phyloP scores from a whole-genome alignment of 1,140 invertebrate genomes.

The Chlorops oryzae region DNA sequence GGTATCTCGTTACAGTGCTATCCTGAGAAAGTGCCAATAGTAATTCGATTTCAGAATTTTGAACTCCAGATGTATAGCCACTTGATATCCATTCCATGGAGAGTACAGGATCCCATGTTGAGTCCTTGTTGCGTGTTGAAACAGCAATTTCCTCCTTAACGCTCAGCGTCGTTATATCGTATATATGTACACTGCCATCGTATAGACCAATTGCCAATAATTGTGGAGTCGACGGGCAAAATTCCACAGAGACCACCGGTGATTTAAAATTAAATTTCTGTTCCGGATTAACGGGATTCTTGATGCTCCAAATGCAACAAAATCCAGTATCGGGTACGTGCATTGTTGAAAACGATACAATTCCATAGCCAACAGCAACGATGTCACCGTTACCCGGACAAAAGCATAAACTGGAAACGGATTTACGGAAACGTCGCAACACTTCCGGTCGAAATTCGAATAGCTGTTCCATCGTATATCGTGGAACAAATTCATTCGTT shows the following conservation, averaged over 20 bases:
- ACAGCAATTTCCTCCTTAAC: slow-evolving; percentile 50
- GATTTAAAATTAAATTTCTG: slow-evolving; percentile 60
- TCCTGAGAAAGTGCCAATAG: slow-evolving; percentile 55
- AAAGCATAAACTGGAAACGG: slow-evolving; percentile 56
- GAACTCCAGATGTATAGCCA: slow-evolving; percentile 23
- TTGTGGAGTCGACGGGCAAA: slow-evolving; percentile 63
- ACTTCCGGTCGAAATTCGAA: neutral
- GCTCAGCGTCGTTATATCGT: slow-evolving; percentile 55
- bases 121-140: slow-evolving; percentile 53
- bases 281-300: slow-evolving; percentile 80
- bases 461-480: neutral
- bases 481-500: too few species aligned
- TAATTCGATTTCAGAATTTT: slow-evolving; percentile 48
- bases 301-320: slow-evolving; percentile 73
- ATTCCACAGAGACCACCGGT: slow-evolving; percentile 66
- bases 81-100: slow-evolving; percentile 52
- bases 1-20: slow-evolving; percentile 54
- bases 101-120: slow-evolving; percentile 62
- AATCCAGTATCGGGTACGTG: slow-evolving; percentile 28
- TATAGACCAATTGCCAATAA: slow-evolving; percentile 72
- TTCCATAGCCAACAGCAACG: slow-evolving; percentile 63
- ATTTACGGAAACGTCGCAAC: slow-evolving; percentile 21
- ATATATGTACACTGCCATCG: slow-evolving; percentile 68
- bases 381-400: slow-evolving; percentile 59
- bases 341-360: slow-evolving; percentile 49